Conservation (phyloP, 2,888 invertebrate genomes). For the Parascotia fuliginaria region DNA sequence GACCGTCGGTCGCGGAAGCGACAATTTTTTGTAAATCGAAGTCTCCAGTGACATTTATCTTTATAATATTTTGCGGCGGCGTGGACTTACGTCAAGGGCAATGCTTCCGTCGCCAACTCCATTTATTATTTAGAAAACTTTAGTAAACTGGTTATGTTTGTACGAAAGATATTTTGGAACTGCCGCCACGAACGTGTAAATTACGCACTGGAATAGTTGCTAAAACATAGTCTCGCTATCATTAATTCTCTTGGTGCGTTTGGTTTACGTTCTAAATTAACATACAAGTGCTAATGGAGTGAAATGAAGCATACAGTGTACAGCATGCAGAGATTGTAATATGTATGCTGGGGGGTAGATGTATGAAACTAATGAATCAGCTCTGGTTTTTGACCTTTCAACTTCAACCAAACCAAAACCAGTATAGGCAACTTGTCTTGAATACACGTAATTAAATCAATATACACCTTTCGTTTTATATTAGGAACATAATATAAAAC, state of each 20-base stretch:
- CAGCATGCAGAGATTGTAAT: conserved; percentile 30
- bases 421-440: too few relatives aligned
- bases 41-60: conserved; percentile 61
- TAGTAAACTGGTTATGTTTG: conserved; percentile 61
- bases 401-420: background rate
- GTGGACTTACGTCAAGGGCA: conserved; percentile 62
- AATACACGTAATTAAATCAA: too few relatives aligned
- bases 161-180: conserved; percentile 72
- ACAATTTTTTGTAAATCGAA: conserved; percentile 55
- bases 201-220: conserved; percentile 62
- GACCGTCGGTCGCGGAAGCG: conserved; percentile 56
- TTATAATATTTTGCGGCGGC: conserved; percentile 54
- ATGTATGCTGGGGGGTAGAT: conserved; percentile 3
- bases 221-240: conserved; percentile 61
- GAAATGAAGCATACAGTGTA: conserved; percentile 58
- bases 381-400: background rate
- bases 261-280: conserved; percentile 68
- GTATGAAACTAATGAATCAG: background rate
- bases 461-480: too few relatives aligned
- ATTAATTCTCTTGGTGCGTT: conserved; percentile 66
- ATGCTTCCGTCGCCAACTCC: conserved; percentile 66
- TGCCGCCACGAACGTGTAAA: conserved; percentile 61
- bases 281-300: conserved; percentile 70
- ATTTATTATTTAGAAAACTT: conserved; percentile 77
- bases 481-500: too few relatives aligned